Conservation (phyloP, 2,113 vertebrate species). For the Notarius quadriscutis region DNA sequence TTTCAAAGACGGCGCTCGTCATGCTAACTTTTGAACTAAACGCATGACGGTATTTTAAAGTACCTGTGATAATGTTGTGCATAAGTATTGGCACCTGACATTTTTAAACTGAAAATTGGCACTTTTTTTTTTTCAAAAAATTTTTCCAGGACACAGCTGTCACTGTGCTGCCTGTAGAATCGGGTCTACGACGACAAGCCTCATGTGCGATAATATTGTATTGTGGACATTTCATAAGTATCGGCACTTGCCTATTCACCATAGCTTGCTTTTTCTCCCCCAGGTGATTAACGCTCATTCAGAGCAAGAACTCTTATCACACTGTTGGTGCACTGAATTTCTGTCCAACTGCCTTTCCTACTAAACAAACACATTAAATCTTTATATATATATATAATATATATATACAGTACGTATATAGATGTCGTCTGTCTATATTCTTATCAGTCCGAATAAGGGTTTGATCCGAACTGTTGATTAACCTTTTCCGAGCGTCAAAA, state of each 20-base stretch:
- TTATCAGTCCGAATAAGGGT: conserved; percentile 30
- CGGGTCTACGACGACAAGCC: not conserved
- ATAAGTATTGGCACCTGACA: not conserved
- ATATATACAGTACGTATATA: not conserved
- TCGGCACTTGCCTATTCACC: not conserved
- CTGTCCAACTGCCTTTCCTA: conserved; percentile 42
- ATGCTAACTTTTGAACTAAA: no score
- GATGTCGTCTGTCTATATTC: conserved; percentile 38
- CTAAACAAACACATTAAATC: not conserved
- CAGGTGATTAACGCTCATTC: conserved; percentile 20
- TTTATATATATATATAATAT: not conserved
- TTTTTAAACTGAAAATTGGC: not conserved
- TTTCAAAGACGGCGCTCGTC: not conserved
- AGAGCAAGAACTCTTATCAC: not conserved
- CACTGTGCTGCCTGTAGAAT: not conserved
- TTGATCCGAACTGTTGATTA: conserved; percentile 39
- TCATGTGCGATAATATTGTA: not conserved
- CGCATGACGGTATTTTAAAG: no score
- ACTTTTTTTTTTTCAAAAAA: not conserved
- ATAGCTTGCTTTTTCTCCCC: not conserved
- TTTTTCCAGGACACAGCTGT: not conserved
- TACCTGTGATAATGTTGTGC: not conserved
- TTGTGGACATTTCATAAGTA: not conserved
- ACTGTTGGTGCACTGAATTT: conserved; percentile 47
- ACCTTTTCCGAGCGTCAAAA: conserved; percentile 40